phyloP scores from a whole-genome alignment of 64 coral and sea anemone genomes.

The Pocillopora damicornis region DNA sequence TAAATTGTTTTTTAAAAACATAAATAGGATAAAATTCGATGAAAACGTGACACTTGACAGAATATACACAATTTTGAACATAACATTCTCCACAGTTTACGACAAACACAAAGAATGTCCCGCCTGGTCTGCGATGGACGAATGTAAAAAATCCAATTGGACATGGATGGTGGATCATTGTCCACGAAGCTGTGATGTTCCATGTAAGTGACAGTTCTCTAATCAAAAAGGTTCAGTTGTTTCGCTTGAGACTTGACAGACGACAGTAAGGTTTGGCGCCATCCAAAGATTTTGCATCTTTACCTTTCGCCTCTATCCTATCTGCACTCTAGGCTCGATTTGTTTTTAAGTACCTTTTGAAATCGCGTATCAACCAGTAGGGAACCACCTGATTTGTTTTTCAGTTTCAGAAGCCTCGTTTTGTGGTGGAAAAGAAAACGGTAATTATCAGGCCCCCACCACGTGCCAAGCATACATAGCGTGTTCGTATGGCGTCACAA shows the following conservation, averaged over 20 bases:
- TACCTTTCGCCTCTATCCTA: not conserved
- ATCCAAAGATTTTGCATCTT: not conserved
- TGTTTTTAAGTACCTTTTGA: not conserved
- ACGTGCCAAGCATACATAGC: slow-evolving; percentile 38
- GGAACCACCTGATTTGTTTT: not conserved
- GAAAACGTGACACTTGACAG: too few species aligned
- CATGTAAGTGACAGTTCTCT: slow-evolving; percentile 32
- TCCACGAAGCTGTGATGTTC: slow-evolving; percentile 43
- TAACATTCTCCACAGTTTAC: slow-evolving; percentile 41
- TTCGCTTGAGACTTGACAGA: too few species aligned
- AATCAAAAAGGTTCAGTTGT: not conserved
- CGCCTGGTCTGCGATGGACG: slow-evolving; percentile 43
- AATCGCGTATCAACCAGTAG: too few species aligned
- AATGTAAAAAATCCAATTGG: slow-evolving; percentile 36
- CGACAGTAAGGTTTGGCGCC: too few species aligned
- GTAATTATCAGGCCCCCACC: slow-evolving; percentile 28
- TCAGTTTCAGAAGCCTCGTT: slow-evolving; percentile 33
- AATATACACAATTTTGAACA: not conserved
- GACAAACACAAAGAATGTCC: slow-evolving; percentile 46
- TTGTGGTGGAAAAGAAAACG: slow-evolving; percentile 41
- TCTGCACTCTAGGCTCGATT: too few species aligned
- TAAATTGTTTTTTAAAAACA: too few species aligned
- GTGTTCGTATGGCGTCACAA: slow-evolving; percentile 41
- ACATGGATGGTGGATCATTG: slow-evolving; percentile 58
- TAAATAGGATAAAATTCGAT: too few species aligned